Evolutionary conservation across 2,888 invertebrate species (phyloP).

Genomic region (Charanyca ferruginea): DNA sequence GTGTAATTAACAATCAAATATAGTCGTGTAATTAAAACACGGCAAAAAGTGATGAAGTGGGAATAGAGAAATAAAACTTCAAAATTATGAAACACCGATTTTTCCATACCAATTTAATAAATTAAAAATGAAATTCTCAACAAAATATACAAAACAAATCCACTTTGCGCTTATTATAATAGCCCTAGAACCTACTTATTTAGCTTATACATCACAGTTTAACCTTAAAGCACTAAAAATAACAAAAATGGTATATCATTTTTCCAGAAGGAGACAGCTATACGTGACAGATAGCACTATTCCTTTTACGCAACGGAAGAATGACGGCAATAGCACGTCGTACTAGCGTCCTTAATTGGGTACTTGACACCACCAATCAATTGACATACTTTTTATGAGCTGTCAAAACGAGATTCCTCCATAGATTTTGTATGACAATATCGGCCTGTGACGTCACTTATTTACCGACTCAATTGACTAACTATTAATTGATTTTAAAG

Average conservation of each 20-base stretch:
- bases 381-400: too few relatives aligned
- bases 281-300: too few relatives aligned
- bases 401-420: too few relatives aligned
- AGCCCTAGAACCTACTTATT: slow-evolving; percentile 47
- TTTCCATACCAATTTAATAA: slow-evolving; percentile 72
- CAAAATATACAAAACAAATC: slow-evolving; percentile 75
- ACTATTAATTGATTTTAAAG: too few relatives aligned
- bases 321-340: too few relatives aligned
- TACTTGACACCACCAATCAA: too few relatives aligned
- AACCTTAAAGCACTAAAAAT: slow-evolving; percentile 50
- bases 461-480: too few relatives aligned
- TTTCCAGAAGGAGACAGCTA: neutral
- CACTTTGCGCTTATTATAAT: slow-evolving; percentile 56
- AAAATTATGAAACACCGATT: slow-evolving; percentile 57
- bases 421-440: too few relatives aligned
- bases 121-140: slow-evolving; percentile 72
- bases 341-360: too few relatives aligned
- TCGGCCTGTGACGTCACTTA: too few relatives aligned
- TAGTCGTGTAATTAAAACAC: neutral
- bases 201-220: slow-evolving; percentile 55
- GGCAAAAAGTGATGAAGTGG: neutral
- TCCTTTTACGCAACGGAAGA: too few relatives aligned
- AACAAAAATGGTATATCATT: neutral
- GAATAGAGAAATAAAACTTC: slow-evolving; percentile 26
- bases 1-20: neutral